Percentiles rank a stretch among this genome's conserved stretches.
phyloP scores from a whole-genome alignment of 2,113 vertebrate genomes.

The Zosterops pallidus region DNA sequence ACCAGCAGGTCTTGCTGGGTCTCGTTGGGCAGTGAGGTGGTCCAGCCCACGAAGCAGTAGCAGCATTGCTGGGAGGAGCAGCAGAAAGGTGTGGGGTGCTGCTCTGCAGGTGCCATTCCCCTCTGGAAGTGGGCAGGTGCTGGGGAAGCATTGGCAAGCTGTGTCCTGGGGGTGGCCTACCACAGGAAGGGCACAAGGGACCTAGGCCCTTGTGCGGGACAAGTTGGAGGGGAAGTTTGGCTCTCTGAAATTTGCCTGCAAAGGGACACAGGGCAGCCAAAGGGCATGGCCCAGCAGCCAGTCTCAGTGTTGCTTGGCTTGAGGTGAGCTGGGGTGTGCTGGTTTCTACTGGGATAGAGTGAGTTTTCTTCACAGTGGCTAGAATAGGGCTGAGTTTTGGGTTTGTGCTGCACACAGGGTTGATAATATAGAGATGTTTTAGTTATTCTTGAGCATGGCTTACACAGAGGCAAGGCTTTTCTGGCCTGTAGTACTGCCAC shows the following conservation, averaged over 20 bases:
- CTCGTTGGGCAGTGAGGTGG: rapidly evolving
- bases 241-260: neutral
- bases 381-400: neutral
- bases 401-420: neutral
- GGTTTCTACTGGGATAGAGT: neutral
- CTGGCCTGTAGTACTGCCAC: neutral
- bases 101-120: neutral
- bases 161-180: neutral
- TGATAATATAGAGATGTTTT: neutral
- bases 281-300: neutral
- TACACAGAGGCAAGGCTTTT: neutral
- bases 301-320: neutral
- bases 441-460: neutral
- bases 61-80: neutral
- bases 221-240: neutral
- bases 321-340: neutral
- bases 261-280: neutral
- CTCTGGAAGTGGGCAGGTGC: rapidly evolving
- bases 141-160: neutral
- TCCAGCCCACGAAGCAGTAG: rapidly evolving
- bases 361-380: neutral
- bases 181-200: neutral
- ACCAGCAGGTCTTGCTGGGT: neutral
- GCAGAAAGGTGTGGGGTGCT: neutral
- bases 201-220: rapidly evolving